A percentile compares a stretch with the other conserved stretches of the same genome.
These are phyloP conservation scores for Lycodopsis pacificus DNA, from an alignment of 2,797 vertebrate species.

Conservation along the genomic window DNA sequence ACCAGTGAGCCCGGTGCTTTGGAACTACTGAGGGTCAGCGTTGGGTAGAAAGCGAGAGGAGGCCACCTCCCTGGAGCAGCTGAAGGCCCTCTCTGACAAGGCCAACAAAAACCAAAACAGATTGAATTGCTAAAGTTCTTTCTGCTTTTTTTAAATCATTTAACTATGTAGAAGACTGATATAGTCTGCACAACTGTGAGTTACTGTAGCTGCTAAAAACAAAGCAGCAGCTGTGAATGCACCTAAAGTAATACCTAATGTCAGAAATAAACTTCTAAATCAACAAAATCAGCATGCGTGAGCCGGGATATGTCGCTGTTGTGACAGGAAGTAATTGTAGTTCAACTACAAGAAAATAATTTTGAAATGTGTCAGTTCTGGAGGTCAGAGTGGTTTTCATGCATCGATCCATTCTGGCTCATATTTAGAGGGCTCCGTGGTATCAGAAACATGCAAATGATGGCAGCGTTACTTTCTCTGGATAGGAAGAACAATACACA, in stretches of 20 bases:
- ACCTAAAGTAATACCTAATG: neutral
- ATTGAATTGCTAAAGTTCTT: neutral
- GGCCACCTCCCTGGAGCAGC: constrained; percentile 85
- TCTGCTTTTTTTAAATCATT: neutral
- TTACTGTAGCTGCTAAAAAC: too few relatives aligned
- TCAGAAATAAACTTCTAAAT: neutral
- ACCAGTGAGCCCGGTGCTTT: too few relatives aligned
- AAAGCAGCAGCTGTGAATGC: too few relatives aligned
- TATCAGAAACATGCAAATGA: neutral
- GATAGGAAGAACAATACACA: neutral
- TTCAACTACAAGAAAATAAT: neutral
- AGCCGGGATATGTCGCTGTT: neutral
- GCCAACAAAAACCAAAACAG: too few relatives aligned
- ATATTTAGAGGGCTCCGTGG: neutral
- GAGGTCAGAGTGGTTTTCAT: neutral
- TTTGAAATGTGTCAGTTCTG: neutral
- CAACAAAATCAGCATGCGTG: neutral
- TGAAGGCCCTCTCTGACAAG: too few relatives aligned
- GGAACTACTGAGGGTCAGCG: too few relatives aligned
- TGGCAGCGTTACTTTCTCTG: neutral
- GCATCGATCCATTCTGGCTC: neutral
- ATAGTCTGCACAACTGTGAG: neutral
- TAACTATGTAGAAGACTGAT: neutral
- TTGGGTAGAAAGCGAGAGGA: constrained; percentile 76
- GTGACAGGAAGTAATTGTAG: neutral